Conservation (phyloP, 2,797 vertebrate genomes). For the Alosa sapidissima region DNA sequence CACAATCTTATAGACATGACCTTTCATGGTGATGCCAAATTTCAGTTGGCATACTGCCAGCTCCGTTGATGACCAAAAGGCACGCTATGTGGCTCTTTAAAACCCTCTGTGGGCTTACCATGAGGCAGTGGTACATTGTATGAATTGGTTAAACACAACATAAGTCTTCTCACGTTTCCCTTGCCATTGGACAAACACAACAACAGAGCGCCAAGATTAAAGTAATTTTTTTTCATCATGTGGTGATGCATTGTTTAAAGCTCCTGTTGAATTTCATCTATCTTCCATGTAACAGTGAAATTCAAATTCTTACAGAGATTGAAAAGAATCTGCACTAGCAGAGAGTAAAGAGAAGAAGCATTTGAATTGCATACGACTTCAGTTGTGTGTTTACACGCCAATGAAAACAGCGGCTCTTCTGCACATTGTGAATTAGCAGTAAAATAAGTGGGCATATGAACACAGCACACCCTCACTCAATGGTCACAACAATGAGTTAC, state of each 20-base stretch:
- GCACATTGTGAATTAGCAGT: neutral
- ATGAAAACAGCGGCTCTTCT: neutral
- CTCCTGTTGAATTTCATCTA: neutral
- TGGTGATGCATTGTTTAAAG: neutral
- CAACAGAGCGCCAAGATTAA: neutral
- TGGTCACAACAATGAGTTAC: neutral
- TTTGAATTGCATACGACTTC: neutral
- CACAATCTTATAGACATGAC: slow-evolving; percentile 27
- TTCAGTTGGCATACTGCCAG: slow-evolving; percentile 29
- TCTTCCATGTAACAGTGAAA: neutral
- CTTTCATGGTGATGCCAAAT: slow-evolving; percentile 29
- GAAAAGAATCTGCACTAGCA: neutral
- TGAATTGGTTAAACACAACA: neutral
- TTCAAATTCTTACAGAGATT: neutral
- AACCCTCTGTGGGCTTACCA: neutral
- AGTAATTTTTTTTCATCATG: neutral
- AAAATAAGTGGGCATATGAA: neutral
- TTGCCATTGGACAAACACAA: neutral
- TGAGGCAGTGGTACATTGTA: neutral
- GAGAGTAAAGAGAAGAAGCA: neutral
- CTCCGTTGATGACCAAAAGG: slow-evolving; percentile 21
- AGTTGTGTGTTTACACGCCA: neutral
- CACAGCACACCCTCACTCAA: neutral
- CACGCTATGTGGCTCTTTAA: slow-evolving; percentile 24
- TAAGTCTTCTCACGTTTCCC: neutral